phyloP scores from a whole-genome alignment of 2,113 vertebrate species.

The Nerophis ophidion region DNA sequence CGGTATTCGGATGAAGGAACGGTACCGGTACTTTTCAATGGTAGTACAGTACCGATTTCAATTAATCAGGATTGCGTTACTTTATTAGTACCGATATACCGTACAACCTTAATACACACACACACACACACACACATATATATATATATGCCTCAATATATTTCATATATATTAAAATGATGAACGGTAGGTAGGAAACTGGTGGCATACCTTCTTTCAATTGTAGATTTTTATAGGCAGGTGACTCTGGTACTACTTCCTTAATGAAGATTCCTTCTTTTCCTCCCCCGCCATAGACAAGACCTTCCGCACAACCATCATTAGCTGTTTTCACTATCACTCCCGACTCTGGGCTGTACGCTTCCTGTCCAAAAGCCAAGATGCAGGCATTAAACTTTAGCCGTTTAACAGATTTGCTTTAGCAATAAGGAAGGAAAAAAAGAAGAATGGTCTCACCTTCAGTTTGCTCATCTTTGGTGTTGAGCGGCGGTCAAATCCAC shows the following conservation, averaged over 20 bases:
- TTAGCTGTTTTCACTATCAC: constrained; percentile 81
- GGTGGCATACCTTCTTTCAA: constrained; percentile 81
- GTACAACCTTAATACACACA: too few relatives aligned
- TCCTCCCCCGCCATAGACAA: constrained; percentile 84
- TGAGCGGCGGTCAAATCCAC: constrained; percentile 70
- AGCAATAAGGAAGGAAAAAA: not conserved
- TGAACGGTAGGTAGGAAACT: not conserved
- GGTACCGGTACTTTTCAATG: too few relatives aligned
- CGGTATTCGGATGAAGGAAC: too few relatives aligned
- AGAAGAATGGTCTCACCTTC: constrained; percentile 70
- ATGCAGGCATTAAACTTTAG: not conserved
- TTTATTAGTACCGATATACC: too few relatives aligned
- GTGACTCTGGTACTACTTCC: constrained; percentile 82
- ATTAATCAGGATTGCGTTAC: too few relatives aligned
- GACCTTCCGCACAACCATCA: constrained; percentile 81
- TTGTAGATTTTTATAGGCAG: constrained; percentile 82
- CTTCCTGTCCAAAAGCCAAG: constrained; percentile 54
- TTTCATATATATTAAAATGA: too few relatives aligned
- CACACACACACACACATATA: too few relatives aligned
- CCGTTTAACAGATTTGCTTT: not conserved
- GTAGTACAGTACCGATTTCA: too few relatives aligned
- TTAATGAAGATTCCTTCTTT: constrained; percentile 86
- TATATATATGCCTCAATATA: too few relatives aligned
- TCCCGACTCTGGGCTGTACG: constrained; percentile 62
- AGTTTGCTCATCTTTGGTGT: constrained; percentile 75